Evolutionary conservation across 2,113 vertebrate species (phyloP).

Genomic region (Porphyrio hochstetteri): DNA sequence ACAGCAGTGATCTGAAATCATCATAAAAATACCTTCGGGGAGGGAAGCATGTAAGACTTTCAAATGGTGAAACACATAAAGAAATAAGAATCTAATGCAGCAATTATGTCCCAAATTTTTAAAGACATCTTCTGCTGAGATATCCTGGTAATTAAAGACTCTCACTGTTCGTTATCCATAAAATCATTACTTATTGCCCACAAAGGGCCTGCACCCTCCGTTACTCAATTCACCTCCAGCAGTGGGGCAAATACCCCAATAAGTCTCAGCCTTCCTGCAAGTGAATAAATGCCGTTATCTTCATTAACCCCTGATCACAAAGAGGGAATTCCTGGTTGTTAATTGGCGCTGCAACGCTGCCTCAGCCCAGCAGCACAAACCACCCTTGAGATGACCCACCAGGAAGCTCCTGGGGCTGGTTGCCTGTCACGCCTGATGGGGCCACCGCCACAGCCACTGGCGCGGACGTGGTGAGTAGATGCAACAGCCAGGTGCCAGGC

Average conservation of each 20-base stretch:
- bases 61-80: neutral
- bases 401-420: neutral
- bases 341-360: neutral
- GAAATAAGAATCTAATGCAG: neutral
- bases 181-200: neutral
- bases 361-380: neutral
- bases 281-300: neutral
- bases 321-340: neutral
- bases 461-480: accelerated
- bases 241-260: neutral
- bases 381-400: accelerated
- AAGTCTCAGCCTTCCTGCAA: neutral
- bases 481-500: neutral
- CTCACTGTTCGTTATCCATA: neutral
- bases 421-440: accelerated
- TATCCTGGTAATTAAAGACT: neutral
- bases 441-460: accelerated
- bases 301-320: neutral
- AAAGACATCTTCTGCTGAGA: neutral
- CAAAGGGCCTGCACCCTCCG: neutral
- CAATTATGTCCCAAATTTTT: neutral
- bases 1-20: neutral
- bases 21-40: neutral
- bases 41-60: neutral
- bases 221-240: neutral